Evolutionary conservation across 2,888 invertebrate species (phyloP).

Genomic region (Chaitophorus viminalis): DNA sequence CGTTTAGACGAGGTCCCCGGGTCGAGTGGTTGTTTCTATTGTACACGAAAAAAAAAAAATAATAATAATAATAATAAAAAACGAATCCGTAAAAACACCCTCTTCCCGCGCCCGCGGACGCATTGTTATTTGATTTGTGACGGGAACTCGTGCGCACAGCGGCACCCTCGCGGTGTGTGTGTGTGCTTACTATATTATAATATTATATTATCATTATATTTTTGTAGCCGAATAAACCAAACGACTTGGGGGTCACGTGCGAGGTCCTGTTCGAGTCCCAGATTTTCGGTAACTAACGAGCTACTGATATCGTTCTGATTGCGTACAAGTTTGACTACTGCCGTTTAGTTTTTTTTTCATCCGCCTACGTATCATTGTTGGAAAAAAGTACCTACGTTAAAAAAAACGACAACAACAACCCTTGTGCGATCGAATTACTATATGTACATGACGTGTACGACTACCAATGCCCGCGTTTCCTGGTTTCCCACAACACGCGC

Average conservation of each 20-base stretch:
- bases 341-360: background rate
- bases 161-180: background rate
- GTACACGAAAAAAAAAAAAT: background rate
- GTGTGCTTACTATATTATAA: too few species aligned
- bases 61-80: background rate
- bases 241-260: conserved; percentile 45
- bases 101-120: background rate
- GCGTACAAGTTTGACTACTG: conserved; percentile 25
- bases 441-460: too few species aligned
- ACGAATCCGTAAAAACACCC: conserved; percentile 29
- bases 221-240: background rate
- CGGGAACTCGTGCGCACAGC: conserved; percentile 20
- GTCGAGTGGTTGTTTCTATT: conserved; percentile 3
- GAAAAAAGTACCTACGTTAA: background rate
- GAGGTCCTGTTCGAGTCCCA: background rate
- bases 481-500: conserved; percentile 25
- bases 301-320: conserved; percentile 60
- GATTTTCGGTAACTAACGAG: conserved; percentile 50
- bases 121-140: conserved; percentile 52
- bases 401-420: background rate
- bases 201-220: too few species aligned
- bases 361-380: background rate
- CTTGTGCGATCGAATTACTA: conserved; percentile 27
- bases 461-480: conserved; percentile 16
- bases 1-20: background rate